Base-by-base conservation (phyloP, 2,113 vertebrate genomes). In the Hyperoodon ampullatus region DNA sequence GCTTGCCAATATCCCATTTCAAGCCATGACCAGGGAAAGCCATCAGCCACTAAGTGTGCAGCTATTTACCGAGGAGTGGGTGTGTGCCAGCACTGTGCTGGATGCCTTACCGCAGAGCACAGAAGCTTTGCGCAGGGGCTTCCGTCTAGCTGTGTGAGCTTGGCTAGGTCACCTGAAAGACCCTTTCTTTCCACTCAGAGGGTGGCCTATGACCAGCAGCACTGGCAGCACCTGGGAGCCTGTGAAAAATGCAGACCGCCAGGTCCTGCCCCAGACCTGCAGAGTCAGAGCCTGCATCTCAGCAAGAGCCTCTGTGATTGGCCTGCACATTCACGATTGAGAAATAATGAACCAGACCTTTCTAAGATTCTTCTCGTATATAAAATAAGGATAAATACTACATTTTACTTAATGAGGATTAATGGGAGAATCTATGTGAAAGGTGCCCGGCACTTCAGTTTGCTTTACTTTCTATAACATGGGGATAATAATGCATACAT, bases 41-140 rank as follows among this genome's bases (percentile, higher is more conserved):
- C 74, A 39, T 0, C 13, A 50, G 39, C 42, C 15, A 13, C 63
- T 14, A 13, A 19, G 8, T 19, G 23, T 75, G 13, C 16, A 60
- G 28, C 33, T 8, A 2, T 3, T 5, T 3, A 7, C 30, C 4
- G 19, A 12, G 8, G n/a, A 39, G 65, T 1, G 7, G 39, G 35
- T 18, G 24, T 0, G 18, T 0, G 23, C 4, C 14, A 2, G 70
- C 6, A 3, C 13, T 15, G 47, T 30, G 30, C 33, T 2, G 2
- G 66, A 18, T 0, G 14, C 58, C 42, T 24, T 0, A 0, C 23
- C 33, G 72, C 13, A n/a, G 83, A 33, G 30, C 14, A 30, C 55
- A 24, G 50, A 8, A n/a, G 68, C 47, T 13, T 3, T 1, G 58
- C 15, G 14, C 10, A 3, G 60, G 0, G 1, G 66, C 55, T 24